Evolutionary conservation across 2,113 vertebrate genomes (phyloP).

Genomic region (Cryptomyrus ogoouensis): DNA sequence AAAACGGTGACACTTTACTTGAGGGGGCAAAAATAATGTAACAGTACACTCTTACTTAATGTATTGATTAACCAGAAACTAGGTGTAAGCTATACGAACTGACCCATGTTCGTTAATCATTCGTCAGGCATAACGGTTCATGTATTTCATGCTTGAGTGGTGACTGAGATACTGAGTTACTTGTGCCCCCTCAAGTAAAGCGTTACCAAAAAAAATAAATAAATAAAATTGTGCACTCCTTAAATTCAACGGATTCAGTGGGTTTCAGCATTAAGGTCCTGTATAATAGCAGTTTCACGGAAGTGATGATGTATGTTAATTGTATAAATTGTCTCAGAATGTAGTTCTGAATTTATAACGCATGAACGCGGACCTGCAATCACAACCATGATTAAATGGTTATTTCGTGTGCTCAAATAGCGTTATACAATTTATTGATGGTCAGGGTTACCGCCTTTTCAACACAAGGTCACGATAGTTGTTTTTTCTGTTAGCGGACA

Average conservation of each 20-base stretch:
- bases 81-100: background rate
- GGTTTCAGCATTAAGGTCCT: background rate
- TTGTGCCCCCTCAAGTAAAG: background rate
- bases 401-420: background rate
- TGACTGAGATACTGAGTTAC: background rate
- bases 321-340: conserved; percentile 36
- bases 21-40: background rate
- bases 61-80: background rate
- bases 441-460: background rate
- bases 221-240: background rate
- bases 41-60: background rate
- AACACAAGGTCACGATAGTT: background rate
- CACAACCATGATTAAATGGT: background rate
- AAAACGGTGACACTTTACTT: background rate
- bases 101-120: background rate
- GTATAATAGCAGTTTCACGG: conserved; percentile 34
- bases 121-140: background rate
- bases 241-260: background rate
- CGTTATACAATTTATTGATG: background rate
- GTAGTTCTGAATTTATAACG: background rate
- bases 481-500: background rate
- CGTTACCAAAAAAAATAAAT: background rate
- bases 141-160: background rate
- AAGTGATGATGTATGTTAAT: conserved; percentile 50
- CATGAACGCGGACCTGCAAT: background rate